phyloP scores from a whole-genome alignment of 2,113 vertebrate species.

The Podarcis cretensis region DNA sequence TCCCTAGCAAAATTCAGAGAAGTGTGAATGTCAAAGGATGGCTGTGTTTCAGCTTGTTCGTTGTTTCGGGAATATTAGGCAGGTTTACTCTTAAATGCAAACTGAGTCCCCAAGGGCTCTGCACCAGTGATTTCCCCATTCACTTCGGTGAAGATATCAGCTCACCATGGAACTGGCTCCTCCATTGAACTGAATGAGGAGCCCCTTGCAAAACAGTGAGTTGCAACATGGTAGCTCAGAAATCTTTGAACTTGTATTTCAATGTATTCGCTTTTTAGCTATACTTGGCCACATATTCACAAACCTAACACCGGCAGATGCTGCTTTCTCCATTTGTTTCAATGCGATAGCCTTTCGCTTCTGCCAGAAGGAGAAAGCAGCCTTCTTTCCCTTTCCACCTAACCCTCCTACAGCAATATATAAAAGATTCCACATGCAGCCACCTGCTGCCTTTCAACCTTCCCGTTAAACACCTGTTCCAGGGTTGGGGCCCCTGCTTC shows the following conservation, averaged over 20 bases:
- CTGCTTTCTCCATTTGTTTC: slow-evolving; percentile 27
- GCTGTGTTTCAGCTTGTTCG: too few species aligned
- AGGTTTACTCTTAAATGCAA: too few species aligned
- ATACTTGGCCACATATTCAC: neutral
- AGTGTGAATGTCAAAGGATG: too few species aligned
- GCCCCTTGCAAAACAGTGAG: neutral
- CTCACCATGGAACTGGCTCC: neutral
- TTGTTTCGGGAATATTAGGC: too few species aligned
- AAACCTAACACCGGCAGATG: slow-evolving; percentile 30
- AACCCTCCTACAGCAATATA: slow-evolving; percentile 49
- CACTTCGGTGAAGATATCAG: neutral
- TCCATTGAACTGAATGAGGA: neutral
- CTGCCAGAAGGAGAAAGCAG: slow-evolving; percentile 32
- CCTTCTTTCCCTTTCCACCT: slow-evolving; percentile 31
- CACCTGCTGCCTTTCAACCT: slow-evolving; percentile 59
- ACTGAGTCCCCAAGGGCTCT: too few species aligned
- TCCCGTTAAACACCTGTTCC: slow-evolving; percentile 67
- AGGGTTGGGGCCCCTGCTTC: slow-evolving; percentile 43
- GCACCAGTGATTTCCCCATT: neutral
- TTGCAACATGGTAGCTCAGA: too few species aligned
- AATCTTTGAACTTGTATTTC: neutral
- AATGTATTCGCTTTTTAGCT: neutral
- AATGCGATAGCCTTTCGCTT: slow-evolving; percentile 44
- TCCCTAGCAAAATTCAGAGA: too few species aligned
- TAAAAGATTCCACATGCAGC: slow-evolving; percentile 15